These are phyloP conservation scores for Caenorhabditis sinica DNA, from an alignment of 2,888 invertebrate genomes.

Conservation along the genomic window DNA sequence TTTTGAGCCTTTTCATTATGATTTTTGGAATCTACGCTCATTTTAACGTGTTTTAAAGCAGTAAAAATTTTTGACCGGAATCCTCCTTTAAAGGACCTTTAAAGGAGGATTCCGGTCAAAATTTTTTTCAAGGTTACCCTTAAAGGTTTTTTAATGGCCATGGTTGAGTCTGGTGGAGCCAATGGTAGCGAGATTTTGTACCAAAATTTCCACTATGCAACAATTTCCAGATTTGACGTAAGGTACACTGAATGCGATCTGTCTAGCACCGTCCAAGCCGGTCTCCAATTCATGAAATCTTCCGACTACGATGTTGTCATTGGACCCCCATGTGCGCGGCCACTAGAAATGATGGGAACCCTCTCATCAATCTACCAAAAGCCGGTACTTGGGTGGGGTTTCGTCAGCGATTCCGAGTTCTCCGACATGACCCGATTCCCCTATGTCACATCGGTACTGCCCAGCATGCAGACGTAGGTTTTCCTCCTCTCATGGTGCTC, in stretches of 20 bases:
- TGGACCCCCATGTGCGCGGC: slow-evolving; percentile 74
- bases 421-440: slow-evolving; percentile 60
- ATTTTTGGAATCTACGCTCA: too few species aligned
- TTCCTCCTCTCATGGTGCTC: too few species aligned
- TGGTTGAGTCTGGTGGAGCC: too few species aligned
- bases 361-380: slow-evolving; percentile 66
- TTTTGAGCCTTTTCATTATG: too few species aligned
- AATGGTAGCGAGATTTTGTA: too few species aligned
- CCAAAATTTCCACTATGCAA: too few species aligned
- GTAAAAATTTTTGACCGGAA: too few species aligned
- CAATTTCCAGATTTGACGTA: slow-evolving; percentile 58
- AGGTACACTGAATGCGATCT: slow-evolving; percentile 70
- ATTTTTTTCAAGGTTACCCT: too few species aligned
- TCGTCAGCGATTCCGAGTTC: slow-evolving; percentile 55
- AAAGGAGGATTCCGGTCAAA: too few species aligned
- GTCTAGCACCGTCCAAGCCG: slow-evolving; percentile 52
- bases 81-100: too few species aligned
- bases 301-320: slow-evolving; percentile 74
- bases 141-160: too few species aligned
- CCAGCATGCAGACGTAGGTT: slow-evolving; percentile 53
- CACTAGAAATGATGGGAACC: slow-evolving; percentile 62
- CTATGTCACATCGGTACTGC: slow-evolving; percentile 52
- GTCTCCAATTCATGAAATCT: slow-evolving; percentile 70
- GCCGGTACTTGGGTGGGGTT: slow-evolving; percentile 68
- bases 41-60: too few species aligned